phyloP scores from a whole-genome alignment of 2,113 vertebrate genomes.

The Micronisus gabar region DNA sequence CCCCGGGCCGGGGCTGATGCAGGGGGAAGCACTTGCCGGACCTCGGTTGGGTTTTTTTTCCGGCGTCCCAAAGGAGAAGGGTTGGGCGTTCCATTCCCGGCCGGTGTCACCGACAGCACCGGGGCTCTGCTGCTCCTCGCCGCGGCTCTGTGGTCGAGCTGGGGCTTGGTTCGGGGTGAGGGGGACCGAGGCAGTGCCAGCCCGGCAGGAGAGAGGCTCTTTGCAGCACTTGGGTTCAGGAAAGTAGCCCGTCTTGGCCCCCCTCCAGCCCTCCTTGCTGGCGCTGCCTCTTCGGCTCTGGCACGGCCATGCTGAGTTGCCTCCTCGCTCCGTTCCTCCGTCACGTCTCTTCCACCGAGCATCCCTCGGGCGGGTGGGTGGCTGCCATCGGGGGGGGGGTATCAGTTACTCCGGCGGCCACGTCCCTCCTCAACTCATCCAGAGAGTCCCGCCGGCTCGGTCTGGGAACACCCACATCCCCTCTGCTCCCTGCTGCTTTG shows the following conservation, averaged over 20 bases:
- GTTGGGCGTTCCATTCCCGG: background rate
- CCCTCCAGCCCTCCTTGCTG: background rate
- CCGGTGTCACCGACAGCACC: background rate
- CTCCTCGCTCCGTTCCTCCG: background rate
- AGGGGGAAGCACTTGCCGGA: background rate
- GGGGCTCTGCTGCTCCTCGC: background rate
- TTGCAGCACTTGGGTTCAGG: background rate
- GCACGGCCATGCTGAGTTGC: background rate
- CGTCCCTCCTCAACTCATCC: background rate
- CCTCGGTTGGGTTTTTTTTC: background rate
- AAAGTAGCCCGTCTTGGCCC: background rate
- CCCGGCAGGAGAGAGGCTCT: background rate
- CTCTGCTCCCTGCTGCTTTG: background rate
- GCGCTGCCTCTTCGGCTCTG: background rate
- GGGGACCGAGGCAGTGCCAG: background rate
- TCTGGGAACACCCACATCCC: background rate
- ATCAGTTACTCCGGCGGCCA: background rate
- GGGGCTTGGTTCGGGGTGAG: background rate
- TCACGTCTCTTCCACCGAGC: background rate
- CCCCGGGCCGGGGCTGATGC: background rate
- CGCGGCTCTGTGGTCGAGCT: background rate
- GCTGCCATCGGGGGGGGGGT: no score
- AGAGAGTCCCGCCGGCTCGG: background rate
- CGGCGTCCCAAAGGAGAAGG: background rate
- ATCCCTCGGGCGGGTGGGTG: background rate